These are phyloP conservation scores for Brachyistius frenatus DNA, from an alignment of 2,113 vertebrate species.

Conservation along the genomic window DNA sequence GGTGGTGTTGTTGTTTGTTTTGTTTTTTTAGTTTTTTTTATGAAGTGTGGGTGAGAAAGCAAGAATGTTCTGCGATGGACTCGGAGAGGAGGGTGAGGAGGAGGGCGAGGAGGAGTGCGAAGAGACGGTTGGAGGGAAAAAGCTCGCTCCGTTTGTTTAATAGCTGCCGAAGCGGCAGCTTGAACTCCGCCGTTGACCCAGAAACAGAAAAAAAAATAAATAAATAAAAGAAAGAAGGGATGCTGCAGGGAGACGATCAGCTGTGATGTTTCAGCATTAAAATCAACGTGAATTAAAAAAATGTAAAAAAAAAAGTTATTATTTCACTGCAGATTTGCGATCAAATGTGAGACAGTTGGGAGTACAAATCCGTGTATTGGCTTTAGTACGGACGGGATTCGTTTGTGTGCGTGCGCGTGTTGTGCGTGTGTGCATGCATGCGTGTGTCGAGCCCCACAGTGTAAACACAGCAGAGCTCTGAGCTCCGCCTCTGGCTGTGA, in stretches of 20 bases:
- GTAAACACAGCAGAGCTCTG: constrained; percentile 68
- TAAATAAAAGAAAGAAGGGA: constrained; percentile 18
- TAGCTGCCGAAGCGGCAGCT: constrained; percentile 26
- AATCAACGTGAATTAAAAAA: too few relatives aligned
- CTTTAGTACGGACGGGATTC: constrained; percentile 12
- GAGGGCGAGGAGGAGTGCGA: background rate
- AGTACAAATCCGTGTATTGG: constrained; percentile 9
- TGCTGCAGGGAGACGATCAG: background rate
- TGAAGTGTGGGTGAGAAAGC: constrained; percentile 51
- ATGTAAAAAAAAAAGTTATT: too few relatives aligned
- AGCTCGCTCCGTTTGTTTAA: constrained; percentile 32
- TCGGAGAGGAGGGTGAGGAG: constrained; percentile 13
- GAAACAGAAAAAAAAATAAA: too few relatives aligned
- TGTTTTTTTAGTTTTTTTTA: background rate
- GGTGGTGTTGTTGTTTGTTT: constrained; percentile 1
- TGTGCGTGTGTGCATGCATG: constrained; percentile 38
- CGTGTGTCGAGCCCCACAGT: constrained; percentile 45
- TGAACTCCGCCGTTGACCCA: constrained; percentile 10
- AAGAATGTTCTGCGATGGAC: constrained; percentile 10
- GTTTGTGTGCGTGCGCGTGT: constrained; percentile 36
- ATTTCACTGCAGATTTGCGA: background rate
- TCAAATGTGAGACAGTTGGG: constrained; percentile 21
- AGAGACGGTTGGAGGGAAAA: constrained; percentile 3
- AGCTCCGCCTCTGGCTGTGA: constrained; percentile 73
- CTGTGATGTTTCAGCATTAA: too few relatives aligned